phyloP scores from a whole-genome alignment of 2,113 vertebrate species.

The Laticauda laticaudata region DNA sequence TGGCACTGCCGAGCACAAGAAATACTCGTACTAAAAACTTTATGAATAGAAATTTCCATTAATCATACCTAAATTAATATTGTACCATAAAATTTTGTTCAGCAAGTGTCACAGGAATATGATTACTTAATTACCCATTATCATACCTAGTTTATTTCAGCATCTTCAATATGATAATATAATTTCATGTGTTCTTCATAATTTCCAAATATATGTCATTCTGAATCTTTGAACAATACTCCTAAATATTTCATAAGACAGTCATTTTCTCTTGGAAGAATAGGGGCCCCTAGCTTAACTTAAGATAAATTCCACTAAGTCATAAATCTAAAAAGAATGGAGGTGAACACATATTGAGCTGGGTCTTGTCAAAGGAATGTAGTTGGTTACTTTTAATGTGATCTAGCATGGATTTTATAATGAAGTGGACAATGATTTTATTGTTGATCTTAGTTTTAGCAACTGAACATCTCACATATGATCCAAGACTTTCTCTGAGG shows the following conservation, averaged over 20 bases:
- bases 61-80: neutral
- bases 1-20: neutral
- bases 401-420: neutral
- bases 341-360: neutral
- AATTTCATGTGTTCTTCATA: neutral
- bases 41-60: neutral
- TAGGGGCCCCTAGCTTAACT: neutral
- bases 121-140: neutral
- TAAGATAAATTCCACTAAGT: neutral
- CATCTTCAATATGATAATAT: neutral
- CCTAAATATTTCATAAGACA: neutral
- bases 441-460: neutral
- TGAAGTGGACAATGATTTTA: neutral
- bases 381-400: neutral
- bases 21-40: neutral
- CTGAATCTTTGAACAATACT: neutral
- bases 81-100: neutral
- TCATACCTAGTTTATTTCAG: neutral
- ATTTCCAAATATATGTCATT: neutral
- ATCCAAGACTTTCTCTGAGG: neutral
- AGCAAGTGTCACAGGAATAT: neutral
- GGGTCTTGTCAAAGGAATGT: neutral
- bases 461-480: neutral
- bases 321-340: neutral
- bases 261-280: neutral